These are phyloP conservation scores for Actinopyga echinites DNA, from an alignment of 53 echinoderm and acorn worm genomes.

Conservation along the genomic window DNA sequence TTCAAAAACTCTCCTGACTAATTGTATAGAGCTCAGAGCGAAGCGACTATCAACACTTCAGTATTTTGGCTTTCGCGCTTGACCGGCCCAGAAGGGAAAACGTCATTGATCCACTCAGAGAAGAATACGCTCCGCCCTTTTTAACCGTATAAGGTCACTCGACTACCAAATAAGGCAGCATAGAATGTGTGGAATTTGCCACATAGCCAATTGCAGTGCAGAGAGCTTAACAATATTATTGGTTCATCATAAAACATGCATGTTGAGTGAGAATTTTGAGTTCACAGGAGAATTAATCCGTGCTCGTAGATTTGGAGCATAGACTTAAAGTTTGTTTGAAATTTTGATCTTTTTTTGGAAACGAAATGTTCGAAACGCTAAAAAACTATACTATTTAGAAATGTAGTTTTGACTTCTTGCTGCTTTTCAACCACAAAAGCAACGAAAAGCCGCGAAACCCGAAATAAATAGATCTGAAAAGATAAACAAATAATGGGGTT, in stretches of 20 bases:
- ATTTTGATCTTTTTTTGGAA: background rate
- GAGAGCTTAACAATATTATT: slow-evolving; percentile 28
- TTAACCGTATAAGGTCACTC: slow-evolving; percentile 68
- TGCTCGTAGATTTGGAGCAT: background rate
- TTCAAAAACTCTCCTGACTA: slow-evolving; percentile 16
- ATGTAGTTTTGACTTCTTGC: no score
- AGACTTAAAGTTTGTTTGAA: background rate
- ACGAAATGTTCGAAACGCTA: no score
- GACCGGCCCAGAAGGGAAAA: slow-evolving; percentile 47
- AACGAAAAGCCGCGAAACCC: background rate
- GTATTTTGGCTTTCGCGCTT: slow-evolving; percentile 51
- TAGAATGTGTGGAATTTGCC: slow-evolving; percentile 78
- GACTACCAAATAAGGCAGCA: slow-evolving; percentile 50
- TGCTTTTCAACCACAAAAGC: no score
- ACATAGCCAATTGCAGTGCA: slow-evolving; percentile 63
- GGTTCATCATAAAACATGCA: slow-evolving; percentile 21
- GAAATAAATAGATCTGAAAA: background rate
- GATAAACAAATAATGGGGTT: slow-evolving; percentile 35
- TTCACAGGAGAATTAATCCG: background rate
- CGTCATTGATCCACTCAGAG: slow-evolving; percentile 38
- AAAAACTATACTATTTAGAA: no score
- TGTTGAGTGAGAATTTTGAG: background rate
- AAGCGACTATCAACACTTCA: slow-evolving; percentile 39
- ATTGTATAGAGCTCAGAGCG: slow-evolving; percentile 1
- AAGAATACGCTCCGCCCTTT: slow-evolving; percentile 75